Conservation (phyloP, 2,113 vertebrate species). For the Pangasianodon hypophthalmus region DNA sequence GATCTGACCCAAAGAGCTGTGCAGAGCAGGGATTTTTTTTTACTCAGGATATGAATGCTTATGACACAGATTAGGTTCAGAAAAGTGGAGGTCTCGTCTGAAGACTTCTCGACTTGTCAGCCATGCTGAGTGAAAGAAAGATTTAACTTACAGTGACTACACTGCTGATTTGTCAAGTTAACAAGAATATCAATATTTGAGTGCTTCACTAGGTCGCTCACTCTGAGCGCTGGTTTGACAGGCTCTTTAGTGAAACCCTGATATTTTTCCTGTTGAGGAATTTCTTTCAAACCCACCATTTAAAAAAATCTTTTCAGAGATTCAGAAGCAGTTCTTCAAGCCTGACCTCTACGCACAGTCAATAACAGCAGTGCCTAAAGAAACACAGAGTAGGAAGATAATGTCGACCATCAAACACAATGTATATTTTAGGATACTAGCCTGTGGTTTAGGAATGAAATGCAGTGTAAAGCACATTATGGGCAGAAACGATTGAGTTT, state of each 20-base stretch:
- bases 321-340: constrained; percentile 2
- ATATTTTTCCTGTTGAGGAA: background rate
- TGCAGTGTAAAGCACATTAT: background rate
- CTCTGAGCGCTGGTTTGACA: background rate
- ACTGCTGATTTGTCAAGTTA: constrained; percentile 36
- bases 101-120: constrained; percentile 12
- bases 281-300: background rate
- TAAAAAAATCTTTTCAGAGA: background rate
- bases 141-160: constrained; percentile 18
- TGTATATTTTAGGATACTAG: constrained; percentile 4
- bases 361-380: background rate
- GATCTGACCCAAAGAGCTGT: background rate
- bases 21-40: background rate
- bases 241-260: background rate
- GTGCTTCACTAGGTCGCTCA: constrained; percentile 21
- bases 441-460: background rate
- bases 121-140: background rate
- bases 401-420: background rate
- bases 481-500: background rate
- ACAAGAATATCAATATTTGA: constrained; percentile 45
- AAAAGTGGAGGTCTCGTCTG: background rate
- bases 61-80: constrained; percentile 27
- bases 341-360: background rate
- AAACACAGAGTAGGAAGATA: background rate
- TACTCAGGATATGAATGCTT: constrained; percentile 15